Conservation (phyloP, 1,140 invertebrate genomes). For the Plutomurus gul region DNA sequence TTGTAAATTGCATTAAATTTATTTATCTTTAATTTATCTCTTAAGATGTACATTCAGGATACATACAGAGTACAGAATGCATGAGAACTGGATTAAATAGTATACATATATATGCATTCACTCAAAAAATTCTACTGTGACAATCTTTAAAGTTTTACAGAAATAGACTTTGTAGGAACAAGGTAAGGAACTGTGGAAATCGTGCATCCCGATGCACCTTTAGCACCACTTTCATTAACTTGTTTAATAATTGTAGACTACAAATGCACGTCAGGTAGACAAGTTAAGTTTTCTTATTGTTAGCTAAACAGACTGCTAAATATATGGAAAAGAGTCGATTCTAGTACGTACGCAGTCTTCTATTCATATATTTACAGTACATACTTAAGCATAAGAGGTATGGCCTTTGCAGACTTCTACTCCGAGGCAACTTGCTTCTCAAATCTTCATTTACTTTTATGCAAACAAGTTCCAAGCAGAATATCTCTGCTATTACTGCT, state of each 20-base stretch:
- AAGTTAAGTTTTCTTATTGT: no score
- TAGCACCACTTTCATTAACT: no score
- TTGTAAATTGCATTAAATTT: neutral
- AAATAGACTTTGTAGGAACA: no score
- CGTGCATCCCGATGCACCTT: no score
- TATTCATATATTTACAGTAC: neutral
- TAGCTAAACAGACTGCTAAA: no score
- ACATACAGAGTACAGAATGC: neutral
- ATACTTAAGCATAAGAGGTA: neutral
- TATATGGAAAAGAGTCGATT: neutral
- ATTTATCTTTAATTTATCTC: neutral
- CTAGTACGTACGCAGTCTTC: neutral
- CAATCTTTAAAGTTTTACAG: no score
- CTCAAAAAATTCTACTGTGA: no score
- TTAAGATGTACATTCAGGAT: neutral
- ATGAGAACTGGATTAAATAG: neutral
- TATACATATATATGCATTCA: no score
- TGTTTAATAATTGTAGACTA: no score
- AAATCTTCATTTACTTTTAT: neutral
- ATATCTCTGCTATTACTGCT: neutral
- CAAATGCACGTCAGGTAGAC: no score
- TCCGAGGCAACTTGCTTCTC: neutral
- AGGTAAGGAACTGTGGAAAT: no score
- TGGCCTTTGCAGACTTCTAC: slow-evolving; percentile 8
- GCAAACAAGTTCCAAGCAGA: neutral